A percentile compares a stretch with the other conserved stretches of the same genome.
Evolutionary conservation across 2,113 vertebrate species (phyloP).

Genomic region (Leucosticte australis): DNA sequence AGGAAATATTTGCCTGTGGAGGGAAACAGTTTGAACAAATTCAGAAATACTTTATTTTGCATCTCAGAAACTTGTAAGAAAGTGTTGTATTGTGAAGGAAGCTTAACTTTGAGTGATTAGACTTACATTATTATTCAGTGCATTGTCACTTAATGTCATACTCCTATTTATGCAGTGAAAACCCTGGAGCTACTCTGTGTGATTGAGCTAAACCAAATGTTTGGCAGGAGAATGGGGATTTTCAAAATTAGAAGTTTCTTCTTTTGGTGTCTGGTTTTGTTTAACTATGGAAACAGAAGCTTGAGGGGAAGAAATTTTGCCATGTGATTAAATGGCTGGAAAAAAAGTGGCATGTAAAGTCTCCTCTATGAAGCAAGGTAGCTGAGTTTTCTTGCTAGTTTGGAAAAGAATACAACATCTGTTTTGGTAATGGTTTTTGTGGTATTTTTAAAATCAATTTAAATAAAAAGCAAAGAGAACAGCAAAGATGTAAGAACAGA

Average conservation of each 20-base stretch:
- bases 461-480: not conserved
- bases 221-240: constrained; percentile 4
- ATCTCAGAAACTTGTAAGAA: not conserved
- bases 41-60: not conserved
- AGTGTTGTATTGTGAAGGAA: not conserved
- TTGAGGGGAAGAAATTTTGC: constrained; percentile 1
- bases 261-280: constrained; percentile 19
- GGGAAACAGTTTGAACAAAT: not conserved
- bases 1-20: constrained; percentile 19
- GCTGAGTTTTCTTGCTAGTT: not conserved
- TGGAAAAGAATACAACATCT: not conserved
- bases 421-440: not conserved
- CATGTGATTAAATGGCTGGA: not conserved
- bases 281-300: constrained; percentile 38
- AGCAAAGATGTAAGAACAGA: not conserved
- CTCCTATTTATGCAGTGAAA: not conserved
- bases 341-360: not conserved
- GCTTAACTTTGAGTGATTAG: not conserved
- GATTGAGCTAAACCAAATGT: constrained; percentile 44
- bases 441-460: not conserved
- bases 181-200: not conserved
- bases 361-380: not conserved
- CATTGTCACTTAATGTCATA: not conserved
- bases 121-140: not conserved
- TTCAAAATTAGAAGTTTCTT: constrained; percentile 43